These are phyloP conservation scores for Rhinophrynus dorsalis DNA, from an alignment of 2,797 vertebrate species.

Conservation along the genomic window DNA sequence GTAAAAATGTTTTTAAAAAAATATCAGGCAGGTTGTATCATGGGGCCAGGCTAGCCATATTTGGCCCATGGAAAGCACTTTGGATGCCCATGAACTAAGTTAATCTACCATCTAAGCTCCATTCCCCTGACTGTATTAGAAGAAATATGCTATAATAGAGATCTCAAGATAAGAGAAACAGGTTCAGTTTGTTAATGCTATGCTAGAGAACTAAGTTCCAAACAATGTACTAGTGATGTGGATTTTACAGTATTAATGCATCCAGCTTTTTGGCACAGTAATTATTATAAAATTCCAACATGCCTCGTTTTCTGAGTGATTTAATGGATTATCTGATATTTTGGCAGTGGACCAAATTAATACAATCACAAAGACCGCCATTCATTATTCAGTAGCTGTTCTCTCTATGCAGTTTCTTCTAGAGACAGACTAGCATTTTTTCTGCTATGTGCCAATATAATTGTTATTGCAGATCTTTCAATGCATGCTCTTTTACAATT, in stretches of 20 bases:
- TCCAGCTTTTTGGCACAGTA: slow-evolving; percentile 55
- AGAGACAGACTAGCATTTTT: slow-evolving; percentile 63
- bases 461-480: neutral
- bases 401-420: slow-evolving; percentile 57
- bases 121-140: no score
- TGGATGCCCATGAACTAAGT: no score
- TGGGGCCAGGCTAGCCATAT: no score
- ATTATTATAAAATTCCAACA: slow-evolving; percentile 55
- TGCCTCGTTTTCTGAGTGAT: slow-evolving; percentile 75
- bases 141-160: no score
- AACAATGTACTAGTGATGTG: neutral
- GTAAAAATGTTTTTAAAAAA: no score
- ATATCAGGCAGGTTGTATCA: no score
- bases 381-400: slow-evolving; percentile 66
- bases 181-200: no score
- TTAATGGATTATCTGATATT: slow-evolving; percentile 76
- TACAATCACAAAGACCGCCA: slow-evolving; percentile 63
- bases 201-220: no score
- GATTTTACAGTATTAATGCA: neutral
- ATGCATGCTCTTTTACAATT: no score
- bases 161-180: no score
- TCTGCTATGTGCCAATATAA: slow-evolving; percentile 21
- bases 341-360: slow-evolving; percentile 67
- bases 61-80: no score
- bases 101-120: no score